Evolutionary conservation across 2,113 vertebrate genomes (phyloP).

Genomic region (Fulmarus glacialis): DNA sequence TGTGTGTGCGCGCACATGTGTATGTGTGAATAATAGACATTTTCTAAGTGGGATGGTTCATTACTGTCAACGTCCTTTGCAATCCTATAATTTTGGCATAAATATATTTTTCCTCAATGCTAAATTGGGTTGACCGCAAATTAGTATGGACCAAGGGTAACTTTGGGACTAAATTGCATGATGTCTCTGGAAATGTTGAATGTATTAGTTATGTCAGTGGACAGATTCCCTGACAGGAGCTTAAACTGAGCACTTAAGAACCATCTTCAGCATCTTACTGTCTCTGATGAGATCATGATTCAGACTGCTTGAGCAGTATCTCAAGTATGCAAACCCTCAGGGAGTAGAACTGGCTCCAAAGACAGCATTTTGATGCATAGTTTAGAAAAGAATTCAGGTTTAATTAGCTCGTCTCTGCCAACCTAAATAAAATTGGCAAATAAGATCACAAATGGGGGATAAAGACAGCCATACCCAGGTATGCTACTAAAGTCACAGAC

Average conservation of each 20-base stretch:
- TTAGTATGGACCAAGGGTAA: neutral
- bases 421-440: neutral
- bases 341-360: neutral
- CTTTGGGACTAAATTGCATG: neutral
- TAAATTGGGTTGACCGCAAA: neutral
- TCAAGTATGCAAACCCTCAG: neutral
- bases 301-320: neutral
- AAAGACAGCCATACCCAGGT: neutral
- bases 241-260: neutral
- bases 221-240: neutral
- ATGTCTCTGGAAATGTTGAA: neutral
- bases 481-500: neutral
- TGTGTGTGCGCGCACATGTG: neutral
- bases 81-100: neutral
- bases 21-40: neutral
- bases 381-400: neutral
- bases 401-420: neutral
- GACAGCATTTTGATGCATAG: neutral
- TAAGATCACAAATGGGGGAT: neutral
- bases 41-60: neutral
- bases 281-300: conserved; percentile 16
- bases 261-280: neutral
- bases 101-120: neutral
- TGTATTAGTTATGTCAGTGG: neutral
- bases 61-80: neutral